Conservation (phyloP, 2,888 invertebrate genomes). For the Phlogophora meticulosa region DNA sequence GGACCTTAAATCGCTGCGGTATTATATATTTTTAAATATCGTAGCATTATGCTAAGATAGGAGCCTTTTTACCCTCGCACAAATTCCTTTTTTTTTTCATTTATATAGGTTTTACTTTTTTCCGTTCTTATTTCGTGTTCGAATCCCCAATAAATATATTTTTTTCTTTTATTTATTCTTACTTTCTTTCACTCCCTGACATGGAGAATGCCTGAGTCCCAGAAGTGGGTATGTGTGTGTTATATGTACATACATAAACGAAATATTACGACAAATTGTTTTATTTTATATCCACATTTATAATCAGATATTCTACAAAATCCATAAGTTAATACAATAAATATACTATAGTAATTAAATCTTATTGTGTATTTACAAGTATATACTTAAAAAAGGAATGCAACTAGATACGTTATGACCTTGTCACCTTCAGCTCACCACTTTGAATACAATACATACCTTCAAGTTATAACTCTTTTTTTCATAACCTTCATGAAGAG, state of each 20-base stretch:
- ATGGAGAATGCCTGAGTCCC: too few relatives aligned
- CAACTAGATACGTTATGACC: constrained; percentile 33
- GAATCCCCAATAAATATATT: too few relatives aligned
- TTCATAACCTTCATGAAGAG: constrained; percentile 98
- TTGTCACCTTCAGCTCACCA: constrained; percentile 39
- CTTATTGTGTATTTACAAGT: constrained; percentile 49
- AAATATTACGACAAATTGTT: constrained; percentile 33
- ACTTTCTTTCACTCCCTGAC: too few relatives aligned
- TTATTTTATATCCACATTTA: constrained; percentile 48
- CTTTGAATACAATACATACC: constrained; percentile 67
- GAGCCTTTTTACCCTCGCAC: too few relatives aligned
- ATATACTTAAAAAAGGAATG: constrained; percentile 42
- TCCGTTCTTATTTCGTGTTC: too few relatives aligned
- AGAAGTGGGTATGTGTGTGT: constrained; percentile 2
- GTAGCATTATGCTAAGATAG: too few relatives aligned
- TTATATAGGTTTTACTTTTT: too few relatives aligned
- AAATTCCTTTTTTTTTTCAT: too few relatives aligned
- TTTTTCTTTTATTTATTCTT: too few relatives aligned
- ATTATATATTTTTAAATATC: too few relatives aligned
- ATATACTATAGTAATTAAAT: constrained; percentile 33
- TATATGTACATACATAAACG: constrained; percentile 38
- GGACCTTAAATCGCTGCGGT: too few relatives aligned
- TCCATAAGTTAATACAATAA: constrained; percentile 28
- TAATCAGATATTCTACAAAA: constrained; percentile 40
- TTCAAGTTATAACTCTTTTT: constrained; percentile 90